A percentile compares a stretch with the other conserved stretches of the same genome.
These are phyloP conservation scores for Drosophila simulans DNA, from an alignment of 1,140 invertebrate species.

Conservation along the genomic window DNA sequence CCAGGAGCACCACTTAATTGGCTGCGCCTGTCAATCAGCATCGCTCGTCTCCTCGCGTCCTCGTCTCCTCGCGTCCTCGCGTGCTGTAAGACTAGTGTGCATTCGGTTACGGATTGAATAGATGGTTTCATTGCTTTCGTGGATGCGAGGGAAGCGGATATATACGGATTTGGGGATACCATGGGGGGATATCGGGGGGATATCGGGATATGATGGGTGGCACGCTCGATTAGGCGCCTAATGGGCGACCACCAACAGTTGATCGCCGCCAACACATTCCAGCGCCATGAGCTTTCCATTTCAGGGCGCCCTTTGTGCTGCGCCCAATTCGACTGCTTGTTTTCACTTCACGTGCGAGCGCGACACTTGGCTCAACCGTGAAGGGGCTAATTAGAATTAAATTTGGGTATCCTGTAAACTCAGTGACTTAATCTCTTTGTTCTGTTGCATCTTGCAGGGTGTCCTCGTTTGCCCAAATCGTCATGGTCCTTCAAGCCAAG, in stretches of 20 bases:
- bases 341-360: background rate
- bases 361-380: background rate
- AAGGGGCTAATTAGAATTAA: constrained; percentile 8
- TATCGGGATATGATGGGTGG: background rate
- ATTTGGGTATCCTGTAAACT: background rate
- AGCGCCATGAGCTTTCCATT: constrained; percentile 4
- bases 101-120: background rate
- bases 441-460: constrained; percentile 5
- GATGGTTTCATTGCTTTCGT: too few relatives aligned
- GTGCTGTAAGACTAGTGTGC: constrained; percentile 1
- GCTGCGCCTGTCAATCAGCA: constrained; percentile 56
- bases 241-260: constrained; percentile 61
- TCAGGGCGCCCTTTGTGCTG: background rate
- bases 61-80: background rate
- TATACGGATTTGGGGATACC: background rate
- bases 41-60: background rate
- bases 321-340: background rate
- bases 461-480: background rate
- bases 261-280: constrained; percentile 18
- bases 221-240: constrained; percentile 64
- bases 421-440: background rate
- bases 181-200: background rate
- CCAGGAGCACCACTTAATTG: constrained; percentile 42
- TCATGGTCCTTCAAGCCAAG: background rate
- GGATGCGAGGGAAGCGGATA: background rate